A percentile compares a stretch with the other conserved stretches of the same genome.
Evolutionary conservation across 2,797 vertebrate species (phyloP).

Genomic region (Anisognathus igniventris): DNA sequence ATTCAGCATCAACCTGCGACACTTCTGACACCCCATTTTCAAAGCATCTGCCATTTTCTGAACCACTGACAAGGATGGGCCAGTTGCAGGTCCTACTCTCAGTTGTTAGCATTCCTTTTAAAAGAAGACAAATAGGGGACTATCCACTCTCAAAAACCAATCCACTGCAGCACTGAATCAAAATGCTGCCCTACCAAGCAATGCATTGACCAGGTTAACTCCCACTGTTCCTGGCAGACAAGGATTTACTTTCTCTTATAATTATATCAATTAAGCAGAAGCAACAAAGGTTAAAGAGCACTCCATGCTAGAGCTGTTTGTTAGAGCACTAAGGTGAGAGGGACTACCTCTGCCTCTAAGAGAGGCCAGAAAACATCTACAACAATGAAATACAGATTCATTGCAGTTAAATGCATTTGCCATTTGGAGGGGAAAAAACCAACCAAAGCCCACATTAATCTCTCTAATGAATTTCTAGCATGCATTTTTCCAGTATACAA

Average conservation of each 20-base stretch:
- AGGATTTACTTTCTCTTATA: not conserved
- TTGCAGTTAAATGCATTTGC: not conserved
- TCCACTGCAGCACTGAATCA: not conserved
- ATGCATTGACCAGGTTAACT: not conserved
- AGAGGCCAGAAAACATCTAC: conserved; percentile 15
- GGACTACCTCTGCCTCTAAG: not conserved
- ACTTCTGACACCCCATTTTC: not conserved
- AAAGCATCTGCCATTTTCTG: not conserved
- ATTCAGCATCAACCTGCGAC: fast-evolving
- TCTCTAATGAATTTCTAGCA: not conserved
- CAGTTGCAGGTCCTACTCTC: not conserved
- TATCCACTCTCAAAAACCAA: not conserved
- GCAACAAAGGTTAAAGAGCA: conserved; percentile 23
- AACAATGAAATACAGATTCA: not conserved
- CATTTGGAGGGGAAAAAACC: not conserved
- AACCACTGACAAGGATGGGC: not conserved
- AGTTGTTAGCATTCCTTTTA: not conserved
- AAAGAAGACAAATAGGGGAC: not conserved
- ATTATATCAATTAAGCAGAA: not conserved
- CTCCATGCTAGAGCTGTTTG: not conserved
- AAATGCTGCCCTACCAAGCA: not conserved
- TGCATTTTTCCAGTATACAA: not conserved
- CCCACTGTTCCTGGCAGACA: not conserved
- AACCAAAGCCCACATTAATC: not conserved
- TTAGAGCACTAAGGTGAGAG: not conserved